phyloP scores from a whole-genome alignment of 2,113 vertebrate genomes.

The Caracal caracal region DNA sequence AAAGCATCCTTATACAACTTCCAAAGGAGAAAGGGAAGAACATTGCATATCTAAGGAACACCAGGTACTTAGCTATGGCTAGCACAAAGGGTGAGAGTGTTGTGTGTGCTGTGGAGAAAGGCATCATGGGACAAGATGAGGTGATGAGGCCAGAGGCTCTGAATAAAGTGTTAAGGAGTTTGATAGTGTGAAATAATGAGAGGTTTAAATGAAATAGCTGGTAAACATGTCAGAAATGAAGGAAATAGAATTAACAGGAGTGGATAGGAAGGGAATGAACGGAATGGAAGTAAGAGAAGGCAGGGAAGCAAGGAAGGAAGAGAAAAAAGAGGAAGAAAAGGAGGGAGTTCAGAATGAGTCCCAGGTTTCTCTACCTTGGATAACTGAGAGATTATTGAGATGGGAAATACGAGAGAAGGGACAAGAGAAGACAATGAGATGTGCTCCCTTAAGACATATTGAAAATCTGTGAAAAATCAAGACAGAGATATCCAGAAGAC shows the following conservation, averaged over 20 bases:
- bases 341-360: not conserved
- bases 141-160: not conserved
- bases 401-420: not conserved
- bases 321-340: not conserved
- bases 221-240: not conserved
- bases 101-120: not conserved
- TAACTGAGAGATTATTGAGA: not conserved
- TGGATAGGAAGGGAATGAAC: not conserved
- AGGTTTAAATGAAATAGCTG: not conserved
- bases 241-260: not conserved
- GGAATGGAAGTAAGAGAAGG: not conserved
- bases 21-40: not conserved
- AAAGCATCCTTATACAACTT: not conserved
- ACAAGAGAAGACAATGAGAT: not conserved
- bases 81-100: not conserved
- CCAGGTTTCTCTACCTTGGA: not conserved
- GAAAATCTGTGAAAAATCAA: not conserved
- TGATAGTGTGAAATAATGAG: not conserved
- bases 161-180: not conserved
- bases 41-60: not conserved
- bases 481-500: not conserved
- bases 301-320: not conserved
- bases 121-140: rapidly evolving
- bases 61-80: not conserved
- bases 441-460: not conserved